phyloP scores from a whole-genome alignment of 2,797 vertebrate species.

The Lacerta bilineata region DNA sequence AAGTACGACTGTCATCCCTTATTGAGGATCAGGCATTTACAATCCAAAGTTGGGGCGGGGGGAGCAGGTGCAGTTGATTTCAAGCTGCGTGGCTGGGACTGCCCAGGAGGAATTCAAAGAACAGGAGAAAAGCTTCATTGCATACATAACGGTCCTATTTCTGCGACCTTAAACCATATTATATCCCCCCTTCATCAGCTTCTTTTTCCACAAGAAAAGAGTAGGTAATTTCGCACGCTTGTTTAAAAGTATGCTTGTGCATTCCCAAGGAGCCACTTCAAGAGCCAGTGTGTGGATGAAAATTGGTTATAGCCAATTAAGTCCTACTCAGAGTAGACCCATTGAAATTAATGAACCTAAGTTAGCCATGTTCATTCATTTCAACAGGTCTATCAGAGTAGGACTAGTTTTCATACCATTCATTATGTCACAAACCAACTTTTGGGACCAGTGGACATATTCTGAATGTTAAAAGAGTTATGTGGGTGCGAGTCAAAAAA shows the following conservation, averaged over 20 bases:
- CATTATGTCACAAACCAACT: not conserved
- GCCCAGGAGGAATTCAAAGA: constrained; percentile 8
- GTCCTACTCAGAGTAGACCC: too few species aligned
- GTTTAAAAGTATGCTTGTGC: not conserved
- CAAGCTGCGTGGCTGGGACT: too few species aligned
- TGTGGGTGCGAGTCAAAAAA: too few species aligned
- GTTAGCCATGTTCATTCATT: too few species aligned
- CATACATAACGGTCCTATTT: not conserved
- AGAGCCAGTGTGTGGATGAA: not conserved
- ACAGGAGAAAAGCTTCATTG: not conserved
- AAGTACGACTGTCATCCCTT: constrained; percentile 73
- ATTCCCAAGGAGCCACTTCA: not conserved
- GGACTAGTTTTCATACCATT: too few species aligned
- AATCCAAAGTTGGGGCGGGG: not conserved
- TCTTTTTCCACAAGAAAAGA: not conserved
- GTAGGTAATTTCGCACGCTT: not conserved
- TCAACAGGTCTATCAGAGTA: too few species aligned
- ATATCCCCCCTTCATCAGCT: too few species aligned
- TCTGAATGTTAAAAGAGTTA: too few species aligned
- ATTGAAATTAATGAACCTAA: too few species aligned
- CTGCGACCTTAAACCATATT: not conserved
- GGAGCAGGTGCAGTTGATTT: not conserved
- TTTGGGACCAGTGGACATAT: not conserved
- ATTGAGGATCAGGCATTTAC: constrained; percentile 70
- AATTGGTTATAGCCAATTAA: too few species aligned